Conservation (phyloP, 2,797 vertebrate species). For the Diceros bicornis region DNA sequence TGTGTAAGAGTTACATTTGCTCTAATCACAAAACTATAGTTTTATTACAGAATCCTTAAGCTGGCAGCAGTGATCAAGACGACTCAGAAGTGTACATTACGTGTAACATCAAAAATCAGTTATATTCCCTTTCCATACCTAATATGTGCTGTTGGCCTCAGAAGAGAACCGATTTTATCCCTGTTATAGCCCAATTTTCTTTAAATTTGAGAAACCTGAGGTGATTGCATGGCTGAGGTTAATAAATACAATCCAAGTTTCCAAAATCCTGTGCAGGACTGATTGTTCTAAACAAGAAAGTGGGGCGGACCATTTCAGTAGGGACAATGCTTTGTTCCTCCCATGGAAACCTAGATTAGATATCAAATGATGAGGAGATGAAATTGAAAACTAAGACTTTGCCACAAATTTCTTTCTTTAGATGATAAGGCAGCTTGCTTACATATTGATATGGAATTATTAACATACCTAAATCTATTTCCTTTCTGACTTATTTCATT, state of each 20-base stretch:
- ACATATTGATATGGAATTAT: not conserved
- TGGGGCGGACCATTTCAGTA: not conserved
- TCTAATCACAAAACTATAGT: not conserved
- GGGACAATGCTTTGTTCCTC: not conserved
- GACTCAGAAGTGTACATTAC: not conserved
- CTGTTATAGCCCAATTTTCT: not conserved
- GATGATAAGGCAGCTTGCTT: not conserved
- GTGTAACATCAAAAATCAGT: not conserved
- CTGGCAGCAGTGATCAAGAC: not conserved
- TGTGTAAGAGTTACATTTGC: not conserved
- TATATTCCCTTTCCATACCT: not conserved
- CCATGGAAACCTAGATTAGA: not conserved
- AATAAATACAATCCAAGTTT: not conserved
- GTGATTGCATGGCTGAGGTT: not conserved
- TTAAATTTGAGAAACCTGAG: not conserved
- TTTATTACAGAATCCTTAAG: conserved; percentile 6
- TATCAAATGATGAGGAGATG: not conserved
- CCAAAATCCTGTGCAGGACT: not conserved
- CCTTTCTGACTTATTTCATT: not conserved
- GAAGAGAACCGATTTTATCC: not conserved
- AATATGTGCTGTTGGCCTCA: not conserved
- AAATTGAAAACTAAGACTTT: not conserved
- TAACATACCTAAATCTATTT: not conserved
- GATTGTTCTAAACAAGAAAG: not conserved
- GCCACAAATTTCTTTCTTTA: not conserved